These are phyloP conservation scores for Microplitis mediator DNA, from an alignment of 1,140 invertebrate genomes.

Conservation along the genomic window DNA sequence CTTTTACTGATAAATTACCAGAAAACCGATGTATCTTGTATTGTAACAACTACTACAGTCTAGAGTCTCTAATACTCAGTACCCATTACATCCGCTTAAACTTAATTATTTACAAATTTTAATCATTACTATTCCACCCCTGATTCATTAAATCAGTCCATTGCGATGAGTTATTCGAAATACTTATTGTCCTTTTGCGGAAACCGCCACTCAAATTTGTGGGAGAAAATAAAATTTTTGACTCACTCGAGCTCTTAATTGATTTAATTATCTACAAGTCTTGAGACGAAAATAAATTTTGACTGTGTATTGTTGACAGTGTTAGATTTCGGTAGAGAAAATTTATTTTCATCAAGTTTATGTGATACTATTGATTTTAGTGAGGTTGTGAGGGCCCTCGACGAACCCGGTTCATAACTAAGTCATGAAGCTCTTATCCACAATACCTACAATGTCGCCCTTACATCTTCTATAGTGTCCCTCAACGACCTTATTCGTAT, in stretches of 20 bases:
- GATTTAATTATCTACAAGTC: too few species aligned
- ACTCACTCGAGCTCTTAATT: too few species aligned
- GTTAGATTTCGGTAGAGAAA: too few species aligned
- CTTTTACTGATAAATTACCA: conserved; percentile 2
- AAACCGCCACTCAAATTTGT: too few species aligned
- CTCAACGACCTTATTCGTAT: neutral
- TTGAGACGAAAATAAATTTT: neutral
- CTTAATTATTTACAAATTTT: conserved; percentile 4
- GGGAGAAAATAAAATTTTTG: too few species aligned
- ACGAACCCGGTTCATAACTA: conserved; percentile 1
- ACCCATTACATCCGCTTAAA: neutral
- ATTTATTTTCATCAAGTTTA: neutral
- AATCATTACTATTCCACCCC: neutral
- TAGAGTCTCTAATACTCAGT: too few species aligned
- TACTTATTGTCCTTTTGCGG: too few species aligned
- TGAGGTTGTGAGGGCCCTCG: neutral
- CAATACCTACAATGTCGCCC: neutral
- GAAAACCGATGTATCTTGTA: conserved; percentile 2
- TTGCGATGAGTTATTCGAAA: too few species aligned
- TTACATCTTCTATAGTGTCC: neutral
- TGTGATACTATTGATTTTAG: neutral
- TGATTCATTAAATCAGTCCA: neutral
- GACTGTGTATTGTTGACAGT: too few species aligned
- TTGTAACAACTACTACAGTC: neutral
- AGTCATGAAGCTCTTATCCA: conserved; percentile 17